Conservation (phyloP, 2,797 vertebrate genomes). For the Nyctalus aviator region DNA sequence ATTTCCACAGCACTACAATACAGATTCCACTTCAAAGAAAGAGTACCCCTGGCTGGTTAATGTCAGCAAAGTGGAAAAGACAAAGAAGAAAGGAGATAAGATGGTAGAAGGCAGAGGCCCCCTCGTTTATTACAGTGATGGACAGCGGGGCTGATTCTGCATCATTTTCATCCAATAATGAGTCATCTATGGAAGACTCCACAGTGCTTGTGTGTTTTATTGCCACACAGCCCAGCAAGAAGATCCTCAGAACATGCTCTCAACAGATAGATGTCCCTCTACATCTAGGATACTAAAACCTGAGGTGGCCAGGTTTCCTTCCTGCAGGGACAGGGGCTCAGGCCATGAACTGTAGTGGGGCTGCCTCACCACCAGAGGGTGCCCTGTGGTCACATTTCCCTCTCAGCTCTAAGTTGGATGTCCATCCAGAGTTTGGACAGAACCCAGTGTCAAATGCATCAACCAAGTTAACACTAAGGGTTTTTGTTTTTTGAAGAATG, state of each 20-base stretch:
- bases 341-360: constrained; percentile 44
- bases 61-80: neutral
- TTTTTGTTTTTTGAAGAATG: neutral
- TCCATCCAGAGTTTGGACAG: neutral
- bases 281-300: neutral
- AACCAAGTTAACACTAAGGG: neutral
- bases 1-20: neutral
- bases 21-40: constrained; percentile 56
- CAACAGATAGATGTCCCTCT: neutral
- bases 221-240: neutral
- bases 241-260: neutral
- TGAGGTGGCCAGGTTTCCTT: neutral
- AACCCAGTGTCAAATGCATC: neutral
- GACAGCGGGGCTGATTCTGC: neutral
- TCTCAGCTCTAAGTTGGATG: neutral
- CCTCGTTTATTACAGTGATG: constrained; percentile 23
- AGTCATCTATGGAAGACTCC: constrained; percentile 32
- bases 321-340: rapidly evolving
- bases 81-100: neutral
- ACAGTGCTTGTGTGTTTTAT: neutral
- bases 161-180: constrained; percentile 18
- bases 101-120: neutral
- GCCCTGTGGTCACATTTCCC: constrained; percentile 68
- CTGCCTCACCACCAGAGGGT: constrained; percentile 78
- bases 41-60: neutral